Percentiles rank a stretch among this genome's conserved stretches.
Evolutionary conservation across 2,888 invertebrate genomes (phyloP).

Genomic region (Bibio marci): DNA sequence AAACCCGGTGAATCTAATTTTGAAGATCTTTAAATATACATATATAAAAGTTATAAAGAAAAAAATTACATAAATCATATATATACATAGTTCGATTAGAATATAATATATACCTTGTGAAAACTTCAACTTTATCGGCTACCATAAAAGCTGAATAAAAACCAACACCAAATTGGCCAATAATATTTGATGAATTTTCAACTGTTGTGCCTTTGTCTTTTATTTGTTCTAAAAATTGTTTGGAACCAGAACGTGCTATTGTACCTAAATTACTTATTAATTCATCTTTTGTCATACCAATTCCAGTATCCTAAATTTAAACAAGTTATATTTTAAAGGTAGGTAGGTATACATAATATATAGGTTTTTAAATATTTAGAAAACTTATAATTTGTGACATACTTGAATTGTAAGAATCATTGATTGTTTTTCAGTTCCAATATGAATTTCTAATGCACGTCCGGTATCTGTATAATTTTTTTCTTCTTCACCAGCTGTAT

Average conservation of each 20-base stretch:
- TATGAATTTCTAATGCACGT: conserved; percentile 66
- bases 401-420: conserved; percentile 76
- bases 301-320: conserved; percentile 59
- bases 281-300: conserved; percentile 92
- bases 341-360: no score
- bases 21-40: conserved; percentile 35
- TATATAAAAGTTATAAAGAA: background rate
- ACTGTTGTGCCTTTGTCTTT: conserved; percentile 44
- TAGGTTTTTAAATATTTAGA: no score
- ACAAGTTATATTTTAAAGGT: conserved; percentile 9
- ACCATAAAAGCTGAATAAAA: conserved; percentile 98
- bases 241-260: conserved; percentile 91
- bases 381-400: no score
- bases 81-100: no score
- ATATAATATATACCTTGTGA: conserved; percentile 32
- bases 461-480: conserved; percentile 38
- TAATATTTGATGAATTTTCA: conserved; percentile 57
- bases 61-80: no score
- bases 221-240: conserved; percentile 75
- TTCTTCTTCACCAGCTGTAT: conserved; percentile 32
- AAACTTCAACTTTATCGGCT: conserved; percentile 86
- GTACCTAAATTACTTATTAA: conserved; percentile 81
- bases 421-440: conserved; percentile 72
- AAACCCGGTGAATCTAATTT: conserved; percentile 47
- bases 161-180: conserved; percentile 96